A percentile compares a stretch with the other conserved stretches of the same genome.
Evolutionary conservation across 2,113 vertebrate genomes (phyloP).

Genomic region (Dasypus novemcinctus): DNA sequence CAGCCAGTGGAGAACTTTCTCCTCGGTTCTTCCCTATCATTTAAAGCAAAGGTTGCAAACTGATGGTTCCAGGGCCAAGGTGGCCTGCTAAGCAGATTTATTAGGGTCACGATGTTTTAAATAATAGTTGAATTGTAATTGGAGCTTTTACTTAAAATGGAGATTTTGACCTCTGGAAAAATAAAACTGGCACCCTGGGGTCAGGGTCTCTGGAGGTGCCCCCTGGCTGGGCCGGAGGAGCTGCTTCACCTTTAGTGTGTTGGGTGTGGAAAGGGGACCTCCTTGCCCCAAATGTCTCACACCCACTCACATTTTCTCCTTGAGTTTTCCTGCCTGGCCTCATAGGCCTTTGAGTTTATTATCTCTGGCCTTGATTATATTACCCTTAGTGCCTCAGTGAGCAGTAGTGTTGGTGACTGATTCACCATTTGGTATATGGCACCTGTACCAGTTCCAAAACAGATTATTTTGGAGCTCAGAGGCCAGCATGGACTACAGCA

Average conservation of each 20-base stretch:
- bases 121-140: background rate
- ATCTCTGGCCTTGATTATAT: background rate
- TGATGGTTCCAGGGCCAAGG: background rate
- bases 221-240: background rate
- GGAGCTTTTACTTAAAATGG: slow-evolving; percentile 1
- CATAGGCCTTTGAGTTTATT: background rate
- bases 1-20: background rate
- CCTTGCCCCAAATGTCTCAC: background rate
- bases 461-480: background rate
- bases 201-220: background rate
- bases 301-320: background rate
- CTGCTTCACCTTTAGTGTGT: background rate
- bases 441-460: background rate
- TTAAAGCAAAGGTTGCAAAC: background rate
- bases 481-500: background rate
- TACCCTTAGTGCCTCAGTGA: background rate
- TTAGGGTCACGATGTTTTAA: background rate
- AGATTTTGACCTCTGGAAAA: background rate
- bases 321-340: background rate
- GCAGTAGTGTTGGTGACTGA: background rate
- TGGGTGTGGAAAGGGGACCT: background rate
- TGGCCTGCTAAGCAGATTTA: background rate
- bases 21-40: background rate
- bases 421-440: background rate
- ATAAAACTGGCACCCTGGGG: background rate